Conservation (phyloP, 2,797 vertebrate species). For the Sarcophilus harrisii region DNA sequence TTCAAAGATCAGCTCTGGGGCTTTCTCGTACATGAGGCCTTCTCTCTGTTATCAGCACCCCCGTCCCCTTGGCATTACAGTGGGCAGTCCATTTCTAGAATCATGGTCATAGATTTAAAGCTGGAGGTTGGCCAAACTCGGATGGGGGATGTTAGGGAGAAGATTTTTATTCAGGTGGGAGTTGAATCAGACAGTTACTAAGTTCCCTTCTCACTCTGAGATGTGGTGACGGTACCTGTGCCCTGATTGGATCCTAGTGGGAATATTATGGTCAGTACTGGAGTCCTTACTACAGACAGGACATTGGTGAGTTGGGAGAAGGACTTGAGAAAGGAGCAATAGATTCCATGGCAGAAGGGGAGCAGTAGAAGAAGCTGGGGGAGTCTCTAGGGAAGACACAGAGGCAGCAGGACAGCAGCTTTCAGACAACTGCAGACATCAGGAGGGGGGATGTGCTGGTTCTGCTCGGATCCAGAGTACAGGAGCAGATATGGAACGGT, state of each 20-base stretch:
- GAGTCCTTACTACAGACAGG: background rate
- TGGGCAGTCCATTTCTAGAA: background rate
- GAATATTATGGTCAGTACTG: background rate
- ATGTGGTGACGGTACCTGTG: background rate
- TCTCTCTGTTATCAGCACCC: background rate
- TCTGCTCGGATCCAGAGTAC: background rate
- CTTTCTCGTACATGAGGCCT: background rate
- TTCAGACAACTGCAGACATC: background rate
- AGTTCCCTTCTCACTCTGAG: background rate
- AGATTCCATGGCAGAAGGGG: background rate
- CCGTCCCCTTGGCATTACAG: background rate
- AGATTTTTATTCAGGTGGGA: background rate
- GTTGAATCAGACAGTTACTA: background rate
- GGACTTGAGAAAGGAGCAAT: background rate
- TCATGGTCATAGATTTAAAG: background rate
- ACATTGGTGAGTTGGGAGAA: background rate
- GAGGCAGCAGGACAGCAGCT: no score
- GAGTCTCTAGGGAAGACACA: background rate
- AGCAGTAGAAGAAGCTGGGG: background rate
- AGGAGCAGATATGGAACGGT: accelerated
- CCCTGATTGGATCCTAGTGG: background rate
- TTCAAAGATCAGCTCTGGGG: background rate
- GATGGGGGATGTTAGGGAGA: background rate
- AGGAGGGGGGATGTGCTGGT: accelerated
- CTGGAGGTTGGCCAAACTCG: background rate